Conservation (phyloP, 2,797 vertebrate genomes). For the Botia kubotai region DNA sequence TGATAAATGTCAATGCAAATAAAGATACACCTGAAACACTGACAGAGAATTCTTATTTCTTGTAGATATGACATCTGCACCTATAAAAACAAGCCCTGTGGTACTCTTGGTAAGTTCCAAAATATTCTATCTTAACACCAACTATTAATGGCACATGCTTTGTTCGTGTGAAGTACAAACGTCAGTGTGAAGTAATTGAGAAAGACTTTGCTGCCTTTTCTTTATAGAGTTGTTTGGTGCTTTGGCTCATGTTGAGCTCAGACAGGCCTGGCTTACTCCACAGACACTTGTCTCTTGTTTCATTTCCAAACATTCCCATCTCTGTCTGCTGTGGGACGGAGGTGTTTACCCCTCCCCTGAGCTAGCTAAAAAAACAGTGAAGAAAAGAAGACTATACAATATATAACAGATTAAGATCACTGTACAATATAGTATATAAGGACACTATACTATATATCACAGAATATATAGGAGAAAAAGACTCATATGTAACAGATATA, state of each 20-base stretch:
- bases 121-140: background rate
- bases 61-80: conserved; percentile 98
- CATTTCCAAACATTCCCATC: conserved; percentile 32
- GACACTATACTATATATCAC: background rate
- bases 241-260: conserved; percentile 35
- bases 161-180: background rate
- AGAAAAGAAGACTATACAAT: conserved; percentile 54
- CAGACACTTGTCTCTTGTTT: conserved; percentile 48
- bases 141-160: background rate
- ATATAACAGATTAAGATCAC: background rate
- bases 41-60: conserved; percentile 4
- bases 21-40: background rate
- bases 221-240: conserved; percentile 21
- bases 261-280: conserved; percentile 37
- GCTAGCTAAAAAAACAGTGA: conserved; percentile 45
- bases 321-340: conserved; percentile 58
- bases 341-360: conserved; percentile 69
- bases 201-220: conserved; percentile 19
- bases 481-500: background rate
- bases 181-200: background rate
- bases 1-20: background rate
- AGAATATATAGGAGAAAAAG: no score
- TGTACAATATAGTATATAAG: no score
- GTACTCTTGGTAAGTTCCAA: conserved; percentile 92
- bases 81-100: conserved; percentile 99